Conservation (phyloP, 2,888 invertebrate species). For the Eretmocerus hayati region DNA sequence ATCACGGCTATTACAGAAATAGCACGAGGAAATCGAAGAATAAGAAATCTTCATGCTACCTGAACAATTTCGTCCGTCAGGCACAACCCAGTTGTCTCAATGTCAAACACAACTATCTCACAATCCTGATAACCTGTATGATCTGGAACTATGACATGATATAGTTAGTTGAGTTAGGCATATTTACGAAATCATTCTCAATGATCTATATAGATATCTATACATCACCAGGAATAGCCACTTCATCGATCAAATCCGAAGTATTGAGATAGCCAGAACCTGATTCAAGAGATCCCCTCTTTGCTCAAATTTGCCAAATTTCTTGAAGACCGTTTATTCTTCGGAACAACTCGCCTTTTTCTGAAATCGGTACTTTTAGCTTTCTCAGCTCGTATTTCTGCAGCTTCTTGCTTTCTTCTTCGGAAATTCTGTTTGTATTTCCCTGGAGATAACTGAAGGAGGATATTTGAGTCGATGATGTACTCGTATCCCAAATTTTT, state of each 20-base stretch:
- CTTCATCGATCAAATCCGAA: constrained; percentile 3
- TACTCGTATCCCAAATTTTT: constrained; percentile 10
- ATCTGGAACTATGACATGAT: background rate
- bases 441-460: constrained; percentile 16
- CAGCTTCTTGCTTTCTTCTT: constrained; percentile 5
- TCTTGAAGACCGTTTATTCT: constrained; percentile 2
- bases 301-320: background rate
- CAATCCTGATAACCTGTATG: constrained; percentile 2
- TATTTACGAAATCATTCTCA: background rate
- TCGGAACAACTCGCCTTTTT: background rate
- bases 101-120: constrained; percentile 10
- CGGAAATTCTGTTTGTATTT: constrained; percentile 10
- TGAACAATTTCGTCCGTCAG: constrained; percentile 13
- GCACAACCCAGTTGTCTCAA: constrained; percentile 17
- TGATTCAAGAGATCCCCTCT: constrained; percentile 3
- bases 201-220: background rate
- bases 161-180: background rate
- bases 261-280: constrained; percentile 5
- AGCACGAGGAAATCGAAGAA: no score
- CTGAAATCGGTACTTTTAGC: constrained; percentile 3
- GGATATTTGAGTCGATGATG: constrained; percentile 6
- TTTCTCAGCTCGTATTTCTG: background rate
- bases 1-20: no score
- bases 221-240: background rate
- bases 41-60: no score